Evolutionary conservation across 2,113 vertebrate species (phyloP), one percentile per base, ranked within the genome.

Genomic region (Zonotrichia leucophrys): DNA sequence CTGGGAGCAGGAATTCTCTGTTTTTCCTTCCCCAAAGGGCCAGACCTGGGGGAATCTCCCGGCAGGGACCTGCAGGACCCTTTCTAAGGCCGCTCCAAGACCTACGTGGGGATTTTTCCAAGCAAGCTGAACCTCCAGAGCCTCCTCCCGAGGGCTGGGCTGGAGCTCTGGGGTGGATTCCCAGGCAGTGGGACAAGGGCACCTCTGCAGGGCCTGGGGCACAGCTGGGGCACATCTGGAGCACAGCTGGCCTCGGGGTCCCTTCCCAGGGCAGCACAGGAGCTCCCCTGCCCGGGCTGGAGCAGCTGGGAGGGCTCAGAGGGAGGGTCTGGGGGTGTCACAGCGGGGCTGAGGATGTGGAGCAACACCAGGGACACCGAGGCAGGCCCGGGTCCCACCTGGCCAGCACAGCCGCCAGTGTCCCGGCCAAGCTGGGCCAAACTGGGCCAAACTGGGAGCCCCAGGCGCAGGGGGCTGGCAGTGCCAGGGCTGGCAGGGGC

Each of bases 91-190:
- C 33, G 1, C 30, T 14, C 2, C 3, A 28, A 13, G 24, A 22
- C 14, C 39, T 9, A 3, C 24, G 6, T 0, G 2, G 4, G n/a
- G n/a, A 46, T 3, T 20, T 52, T 47, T 27, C 1, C 1, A 12
- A 44, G 44, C 23, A 12, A 33, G 10, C 6, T 1, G 4, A 17
- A 27, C 5, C 73, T 23, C 76, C 80, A 2, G 58, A 58, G 6
- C 10, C 58, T 44, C 35, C 35, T 5, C 22, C 2, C 0, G 41
- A 14, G 10, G 69, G 66, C 17, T 25, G 62, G 47, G 31, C 4
- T 6, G 10, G 9, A 0, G 19, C 74, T 33, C 74, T 6, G 53
- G 9, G 64, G 18, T 9, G 80, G n/a, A 23, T 50, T 69, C 62
- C 39, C 93, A 83, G 93, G 59, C 59, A 47, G 0, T 0, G 31